These are phyloP conservation scores for Ctenochaetus hawaiiensis DNA, from an alignment of 2,797 vertebrate species.

Conservation along the genomic window DNA sequence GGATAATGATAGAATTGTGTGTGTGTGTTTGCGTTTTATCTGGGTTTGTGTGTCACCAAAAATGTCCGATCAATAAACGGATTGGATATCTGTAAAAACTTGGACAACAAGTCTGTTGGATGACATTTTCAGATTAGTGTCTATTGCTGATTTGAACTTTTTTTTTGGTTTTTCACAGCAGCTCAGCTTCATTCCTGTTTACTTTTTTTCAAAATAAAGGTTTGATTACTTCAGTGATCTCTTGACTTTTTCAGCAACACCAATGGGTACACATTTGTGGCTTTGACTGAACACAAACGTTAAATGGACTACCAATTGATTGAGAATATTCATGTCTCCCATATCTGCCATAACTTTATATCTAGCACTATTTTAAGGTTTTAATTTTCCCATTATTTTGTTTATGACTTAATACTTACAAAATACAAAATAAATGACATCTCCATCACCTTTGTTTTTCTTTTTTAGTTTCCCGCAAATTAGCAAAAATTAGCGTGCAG, in stretches of 20 bases:
- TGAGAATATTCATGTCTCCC: too few relatives aligned
- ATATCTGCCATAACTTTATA: too few relatives aligned
- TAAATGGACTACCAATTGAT: background rate
- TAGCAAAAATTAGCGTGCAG: background rate
- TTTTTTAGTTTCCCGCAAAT: background rate
- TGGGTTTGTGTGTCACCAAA: constrained; percentile 18
- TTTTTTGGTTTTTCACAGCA: constrained; percentile 36
- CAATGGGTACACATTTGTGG: background rate
- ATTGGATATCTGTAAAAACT: constrained; percentile 60
- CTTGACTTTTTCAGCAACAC: background rate
- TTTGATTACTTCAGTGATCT: background rate
- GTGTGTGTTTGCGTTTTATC: background rate
- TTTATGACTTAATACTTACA: background rate
- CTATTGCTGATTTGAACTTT: constrained; percentile 20
- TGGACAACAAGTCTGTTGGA: constrained; percentile 46
- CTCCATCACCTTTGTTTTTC: background rate
- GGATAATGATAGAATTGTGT: background rate
- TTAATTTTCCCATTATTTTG: background rate
- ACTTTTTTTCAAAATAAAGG: background rate
- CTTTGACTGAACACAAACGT: background rate
- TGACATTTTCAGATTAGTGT: constrained; percentile 38
- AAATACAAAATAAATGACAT: background rate
- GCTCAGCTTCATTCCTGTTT: background rate
- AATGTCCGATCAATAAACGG: constrained; percentile 56
- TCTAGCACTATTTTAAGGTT: too few relatives aligned